Base-by-base conservation (phyloP, 2,888 invertebrate genomes). In the Sthenelais limicola region DNA sequence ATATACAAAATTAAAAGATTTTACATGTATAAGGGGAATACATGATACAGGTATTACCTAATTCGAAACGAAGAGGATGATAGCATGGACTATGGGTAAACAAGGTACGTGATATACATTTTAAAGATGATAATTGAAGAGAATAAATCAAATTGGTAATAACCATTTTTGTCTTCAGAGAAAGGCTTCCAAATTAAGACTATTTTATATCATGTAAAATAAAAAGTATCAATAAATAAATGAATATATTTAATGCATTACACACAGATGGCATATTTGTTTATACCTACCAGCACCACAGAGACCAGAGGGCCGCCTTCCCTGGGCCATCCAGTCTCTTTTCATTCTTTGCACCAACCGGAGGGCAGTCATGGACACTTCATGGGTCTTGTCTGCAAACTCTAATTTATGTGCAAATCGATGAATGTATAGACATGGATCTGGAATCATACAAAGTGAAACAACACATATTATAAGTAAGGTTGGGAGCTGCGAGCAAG, bases 301-400 rank as follows among this genome's bases (percentile, higher is more conserved):
- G 26, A 99, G 91, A 15, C 98, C 99, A 0, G 98, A 97, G 0
- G 99, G 98, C 80, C 98, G 90, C 74, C 99, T 91, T 7, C 99
- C 99, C 0, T 95, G 95, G 87, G 97, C 96, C 88, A 99, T 94
- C 87, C 96, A 98, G 88, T 99, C 99, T 82, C 95, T 91, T 88
- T 98, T 98, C 99, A 99, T 99, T 81, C 99, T 91, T 88, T 96
- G 94, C 28, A 98, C 96, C 74, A 99, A 90, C 72, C 98, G 91
- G 73, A 96, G 90, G 0, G 98, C 98, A 1, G 98, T 97, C 91
- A 94, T 95, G 71, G 95, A 94, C 4, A 99, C 98, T 86, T 96
- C 96, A 83, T 97, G 96, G 15, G 95, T 94, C 88, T 96, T 96
- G 0, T 93, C 92, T 0, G 93, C 96, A 85, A 98, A 94, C 85